These are phyloP conservation scores for Teleogryllus oceanicus DNA, from an alignment of 2,888 invertebrate genomes.

Conservation along the genomic window DNA sequence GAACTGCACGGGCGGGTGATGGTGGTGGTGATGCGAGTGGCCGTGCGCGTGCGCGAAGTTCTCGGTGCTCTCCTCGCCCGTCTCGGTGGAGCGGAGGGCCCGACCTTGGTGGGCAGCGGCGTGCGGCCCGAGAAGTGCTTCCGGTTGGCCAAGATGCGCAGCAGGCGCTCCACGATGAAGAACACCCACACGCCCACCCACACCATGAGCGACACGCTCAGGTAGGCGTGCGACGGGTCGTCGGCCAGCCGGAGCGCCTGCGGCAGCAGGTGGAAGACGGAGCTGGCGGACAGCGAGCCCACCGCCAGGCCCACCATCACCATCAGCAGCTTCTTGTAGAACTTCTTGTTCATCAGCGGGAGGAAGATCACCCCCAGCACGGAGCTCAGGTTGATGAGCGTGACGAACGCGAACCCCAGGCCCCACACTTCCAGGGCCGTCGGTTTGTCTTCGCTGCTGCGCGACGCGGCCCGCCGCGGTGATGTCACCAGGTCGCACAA, in stretches of 20 bases:
- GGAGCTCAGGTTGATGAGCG: constrained; percentile 57
- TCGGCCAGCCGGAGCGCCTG: constrained; percentile 48
- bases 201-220: constrained; percentile 51
- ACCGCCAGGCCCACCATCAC: constrained; percentile 58
- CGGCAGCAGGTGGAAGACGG: constrained; percentile 58
- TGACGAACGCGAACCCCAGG: constrained; percentile 57
- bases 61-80: not conserved
- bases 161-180: constrained; percentile 56
- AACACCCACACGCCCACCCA: constrained; percentile 58
- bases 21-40: constrained; percentile 25
- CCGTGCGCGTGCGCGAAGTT: not conserved
- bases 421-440: constrained; percentile 54
- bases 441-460: not conserved
- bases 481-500: too few relatives aligned
- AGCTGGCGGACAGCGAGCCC: constrained; percentile 57
- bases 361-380: constrained; percentile 56
- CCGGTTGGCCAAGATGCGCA: constrained; percentile 52
- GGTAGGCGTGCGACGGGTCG: constrained; percentile 45
- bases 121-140: constrained; percentile 43
- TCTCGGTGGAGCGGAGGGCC: not conserved
- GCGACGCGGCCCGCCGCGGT: too few relatives aligned
- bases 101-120: not conserved
- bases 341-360: constrained; percentile 53
- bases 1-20: constrained; percentile 37
- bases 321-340: constrained; percentile 55